These are phyloP conservation scores for Fukomys damarensis DNA, from an alignment of 2,113 vertebrate genomes.

Conservation along the genomic window DNA sequence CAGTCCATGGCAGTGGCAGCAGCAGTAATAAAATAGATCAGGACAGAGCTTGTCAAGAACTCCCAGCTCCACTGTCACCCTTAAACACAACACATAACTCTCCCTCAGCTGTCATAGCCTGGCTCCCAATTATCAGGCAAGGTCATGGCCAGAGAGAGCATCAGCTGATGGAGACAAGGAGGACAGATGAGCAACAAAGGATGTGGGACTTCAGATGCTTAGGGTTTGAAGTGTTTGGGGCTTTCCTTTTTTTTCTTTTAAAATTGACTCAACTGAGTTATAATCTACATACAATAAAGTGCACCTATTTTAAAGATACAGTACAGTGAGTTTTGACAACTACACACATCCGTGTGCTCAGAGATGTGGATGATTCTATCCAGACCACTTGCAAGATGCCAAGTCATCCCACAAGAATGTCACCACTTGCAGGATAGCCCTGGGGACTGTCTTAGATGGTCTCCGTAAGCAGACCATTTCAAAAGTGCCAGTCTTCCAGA, in stretches of 20 bases:
- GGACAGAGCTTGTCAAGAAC: background rate
- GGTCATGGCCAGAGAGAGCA: background rate
- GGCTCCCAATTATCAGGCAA: background rate
- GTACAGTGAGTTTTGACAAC: background rate
- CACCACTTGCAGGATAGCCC: background rate
- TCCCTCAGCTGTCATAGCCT: background rate
- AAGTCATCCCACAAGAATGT: background rate
- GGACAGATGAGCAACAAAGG: background rate
- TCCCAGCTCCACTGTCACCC: background rate
- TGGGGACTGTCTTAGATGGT: background rate
- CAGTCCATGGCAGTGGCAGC: background rate
- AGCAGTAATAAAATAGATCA: constrained; percentile 8
- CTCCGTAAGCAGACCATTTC: background rate
- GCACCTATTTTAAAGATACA: background rate
- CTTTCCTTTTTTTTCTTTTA: background rate
- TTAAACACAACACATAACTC: background rate
- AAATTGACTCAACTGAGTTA: background rate
- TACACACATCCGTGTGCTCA: background rate
- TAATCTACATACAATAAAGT: background rate
- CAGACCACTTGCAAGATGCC: background rate
- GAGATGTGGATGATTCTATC: background rate
- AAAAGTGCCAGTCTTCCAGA: background rate
- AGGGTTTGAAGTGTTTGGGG: background rate
- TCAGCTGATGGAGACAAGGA: fast-evolving
- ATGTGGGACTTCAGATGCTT: too few species aligned